phyloP scores from a whole-genome alignment of 2,797 vertebrate genomes.

The Lerista edwardsae region DNA sequence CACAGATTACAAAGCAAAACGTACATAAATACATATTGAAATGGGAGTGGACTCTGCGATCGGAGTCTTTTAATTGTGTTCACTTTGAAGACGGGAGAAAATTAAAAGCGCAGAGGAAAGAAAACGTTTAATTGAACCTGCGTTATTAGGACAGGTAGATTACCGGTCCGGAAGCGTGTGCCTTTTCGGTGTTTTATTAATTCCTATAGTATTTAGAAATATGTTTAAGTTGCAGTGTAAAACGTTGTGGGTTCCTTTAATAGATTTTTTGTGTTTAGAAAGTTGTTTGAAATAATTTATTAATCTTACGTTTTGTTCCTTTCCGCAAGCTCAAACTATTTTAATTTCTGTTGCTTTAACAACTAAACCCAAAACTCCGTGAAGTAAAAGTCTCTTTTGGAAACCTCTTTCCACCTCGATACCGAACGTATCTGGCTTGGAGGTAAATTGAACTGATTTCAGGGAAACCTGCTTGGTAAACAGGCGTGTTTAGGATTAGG shows the following conservation, averaged over 20 bases:
- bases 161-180: neutral
- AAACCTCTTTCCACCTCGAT: neutral
- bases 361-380: neutral
- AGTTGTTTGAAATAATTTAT: neutral
- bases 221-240: neutral
- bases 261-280: neutral
- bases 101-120: neutral
- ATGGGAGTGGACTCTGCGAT: neutral
- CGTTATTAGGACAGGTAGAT: neutral
- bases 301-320: no score
- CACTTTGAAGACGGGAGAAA: constrained; percentile 4
- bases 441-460: neutral
- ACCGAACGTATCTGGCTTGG: neutral
- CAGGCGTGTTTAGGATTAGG: neutral
- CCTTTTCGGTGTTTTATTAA: no score
- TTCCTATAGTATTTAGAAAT: neutral
- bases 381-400: neutral
- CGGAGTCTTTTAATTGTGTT: constrained; percentile 10
- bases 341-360: neutral
- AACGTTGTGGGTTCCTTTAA: neutral
- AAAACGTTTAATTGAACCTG: neutral
- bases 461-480: neutral
- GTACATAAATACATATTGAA: neutral
- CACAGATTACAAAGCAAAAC: neutral
- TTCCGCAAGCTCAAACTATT: neutral